Percentiles rank a stretch among this genome's conserved stretches.
phyloP scores from a whole-genome alignment of 35 echinoderm and acorn worm species.

The Apostichopus japonicus region DNA sequence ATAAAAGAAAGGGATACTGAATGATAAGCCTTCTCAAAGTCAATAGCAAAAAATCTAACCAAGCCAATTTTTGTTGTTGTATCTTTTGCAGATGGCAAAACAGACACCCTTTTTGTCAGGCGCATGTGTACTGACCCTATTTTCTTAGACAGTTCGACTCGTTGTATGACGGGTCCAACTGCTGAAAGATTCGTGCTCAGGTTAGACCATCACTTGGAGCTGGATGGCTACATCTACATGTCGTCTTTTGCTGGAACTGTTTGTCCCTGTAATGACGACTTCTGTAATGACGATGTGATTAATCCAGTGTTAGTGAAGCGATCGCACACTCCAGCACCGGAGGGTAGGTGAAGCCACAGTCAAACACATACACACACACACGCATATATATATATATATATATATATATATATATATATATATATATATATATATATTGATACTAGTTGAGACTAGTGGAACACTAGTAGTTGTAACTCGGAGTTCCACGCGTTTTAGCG shows the following conservation, averaged over 20 bases:
- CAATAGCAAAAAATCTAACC: too few relatives aligned
- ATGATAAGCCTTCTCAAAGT: too few relatives aligned
- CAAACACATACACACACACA: too few relatives aligned
- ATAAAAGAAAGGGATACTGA: too few relatives aligned
- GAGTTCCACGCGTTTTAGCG: too few relatives aligned
- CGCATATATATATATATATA: too few relatives aligned
- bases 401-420: too few relatives aligned
- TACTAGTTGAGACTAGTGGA: too few relatives aligned
- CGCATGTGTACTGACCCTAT: background rate
- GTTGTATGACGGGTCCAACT: background rate
- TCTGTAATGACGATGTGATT: background rate
- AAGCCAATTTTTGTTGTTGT: too few relatives aligned
- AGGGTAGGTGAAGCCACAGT: background rate
- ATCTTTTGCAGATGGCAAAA: background rate
- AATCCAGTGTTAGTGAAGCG: background rate
- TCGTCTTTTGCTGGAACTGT: slow-evolving; percentile 6
- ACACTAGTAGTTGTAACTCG: too few relatives aligned
- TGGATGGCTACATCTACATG: background rate
- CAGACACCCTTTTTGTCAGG: background rate
- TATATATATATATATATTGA: too few relatives aligned
- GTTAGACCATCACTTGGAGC: background rate
- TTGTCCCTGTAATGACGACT: background rate
- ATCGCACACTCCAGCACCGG: background rate
- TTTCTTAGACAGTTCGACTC: background rate
- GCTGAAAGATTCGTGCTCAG: background rate